These are phyloP conservation scores for Ormyrus labotus DNA, from an alignment of 2,888 invertebrate genomes.

Conservation along the genomic window DNA sequence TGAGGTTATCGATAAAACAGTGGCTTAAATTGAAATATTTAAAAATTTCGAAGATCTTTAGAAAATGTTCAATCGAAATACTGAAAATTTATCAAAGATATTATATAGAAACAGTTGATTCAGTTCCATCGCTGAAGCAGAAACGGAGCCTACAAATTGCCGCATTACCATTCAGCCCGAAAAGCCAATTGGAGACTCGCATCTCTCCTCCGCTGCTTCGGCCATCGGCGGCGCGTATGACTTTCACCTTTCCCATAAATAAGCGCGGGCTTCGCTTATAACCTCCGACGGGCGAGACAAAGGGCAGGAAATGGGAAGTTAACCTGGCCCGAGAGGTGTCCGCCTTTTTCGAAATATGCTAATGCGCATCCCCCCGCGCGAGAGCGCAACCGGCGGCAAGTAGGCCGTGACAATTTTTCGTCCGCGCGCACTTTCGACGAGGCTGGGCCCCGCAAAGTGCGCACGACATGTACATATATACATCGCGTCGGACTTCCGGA, in stretches of 20 bases:
- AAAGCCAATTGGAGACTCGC: too few species aligned
- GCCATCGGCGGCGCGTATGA: neutral
- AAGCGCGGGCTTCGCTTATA: conserved; percentile 20
- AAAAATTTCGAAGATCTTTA: too few species aligned
- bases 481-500: conserved; percentile 56
- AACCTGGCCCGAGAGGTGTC: conserved; percentile 29
- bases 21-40: too few species aligned
- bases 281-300: conserved; percentile 47
- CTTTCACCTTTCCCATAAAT: conserved; percentile 52
- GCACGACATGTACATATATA: conserved; percentile 28
- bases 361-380: neutral
- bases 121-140: too few species aligned
- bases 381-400: conserved; percentile 48
- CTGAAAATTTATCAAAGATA: too few species aligned
- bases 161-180: too few species aligned
- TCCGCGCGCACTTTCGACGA: conserved; percentile 56
- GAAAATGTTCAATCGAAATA: too few species aligned
- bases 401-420: conserved; percentile 64
- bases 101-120: too few species aligned
- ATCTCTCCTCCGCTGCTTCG: too few species aligned
- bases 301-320: conserved; percentile 55
- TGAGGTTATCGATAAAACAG: too few species aligned
- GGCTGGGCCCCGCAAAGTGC: conserved; percentile 1
- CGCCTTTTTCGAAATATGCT: too few species aligned
- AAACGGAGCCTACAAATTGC: too few species aligned